Evolutionary conservation across 2,888 invertebrate genomes (phyloP).

Genomic region (Elysia crispata): DNA sequence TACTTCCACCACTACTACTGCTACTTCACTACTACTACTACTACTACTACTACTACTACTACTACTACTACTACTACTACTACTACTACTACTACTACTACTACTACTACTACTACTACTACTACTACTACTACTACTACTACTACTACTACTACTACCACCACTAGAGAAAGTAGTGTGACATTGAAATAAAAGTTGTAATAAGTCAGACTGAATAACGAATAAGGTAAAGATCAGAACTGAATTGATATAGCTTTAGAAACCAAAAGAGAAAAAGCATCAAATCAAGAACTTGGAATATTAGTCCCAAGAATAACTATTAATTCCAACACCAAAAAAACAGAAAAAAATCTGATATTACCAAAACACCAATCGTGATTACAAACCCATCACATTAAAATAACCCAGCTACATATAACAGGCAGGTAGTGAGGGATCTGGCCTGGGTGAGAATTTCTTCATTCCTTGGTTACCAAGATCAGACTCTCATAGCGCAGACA

Average conservation of each 20-base stretch:
- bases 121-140: slow-evolving; percentile 6
- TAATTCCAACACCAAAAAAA: too few relatives aligned
- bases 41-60: slow-evolving; percentile 37
- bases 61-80: slow-evolving; percentile 44
- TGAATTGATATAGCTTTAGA: too few relatives aligned
- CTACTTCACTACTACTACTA: slow-evolving; percentile 26
- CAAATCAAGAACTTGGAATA: too few relatives aligned
- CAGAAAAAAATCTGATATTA: too few relatives aligned
- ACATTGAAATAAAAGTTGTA: too few relatives aligned
- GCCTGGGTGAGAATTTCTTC: neutral
- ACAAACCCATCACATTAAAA: too few relatives aligned
- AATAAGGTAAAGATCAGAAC: too few relatives aligned
- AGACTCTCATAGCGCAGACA: neutral
- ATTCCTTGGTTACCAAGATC: neutral
- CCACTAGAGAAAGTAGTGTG: neutral
- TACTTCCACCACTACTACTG: slow-evolving; percentile 7
- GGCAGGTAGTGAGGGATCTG: neutral
- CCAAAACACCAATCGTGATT: too few relatives aligned
- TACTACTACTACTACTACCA: neutral
- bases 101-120: slow-evolving; percentile 51
- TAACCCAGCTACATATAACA: neutral
- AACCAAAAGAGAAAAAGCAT: too few relatives aligned
- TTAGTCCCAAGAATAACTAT: too few relatives aligned
- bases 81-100: slow-evolving; percentile 31
- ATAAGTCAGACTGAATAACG: too few relatives aligned